Evolutionary conservation across 2,113 vertebrate genomes (phyloP), one percentile per base, ranked within the genome.

Genomic region (Orycteropus afer): DNA sequence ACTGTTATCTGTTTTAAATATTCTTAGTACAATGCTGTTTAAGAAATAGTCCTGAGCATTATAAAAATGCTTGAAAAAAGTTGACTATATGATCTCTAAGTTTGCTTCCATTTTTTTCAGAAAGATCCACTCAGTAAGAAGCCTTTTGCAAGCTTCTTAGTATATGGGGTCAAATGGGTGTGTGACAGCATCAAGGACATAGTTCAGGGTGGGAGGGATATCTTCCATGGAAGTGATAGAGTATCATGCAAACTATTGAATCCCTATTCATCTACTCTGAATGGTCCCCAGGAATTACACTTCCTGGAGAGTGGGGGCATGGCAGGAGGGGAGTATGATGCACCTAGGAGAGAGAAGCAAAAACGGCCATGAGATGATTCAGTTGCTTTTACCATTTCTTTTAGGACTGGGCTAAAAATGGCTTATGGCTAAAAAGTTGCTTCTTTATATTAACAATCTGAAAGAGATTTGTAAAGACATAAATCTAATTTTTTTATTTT

Each of bases 401-500:
- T 94, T 86, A 95, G 89, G 71, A 67, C 12, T 40, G 42, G 57
- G 37, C 69, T 96, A 92, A 95, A 91, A 95, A 82, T 93, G 84
- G 49, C 94, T 90, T 93, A 73, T 91, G 77, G 88, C 86, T 95
- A 67, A 85, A 93, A 97, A 83, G 88, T 55, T 91, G 34, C 74
- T 77, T 78, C 20, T 95, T 93, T 84, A 42, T 86, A 90, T 93
- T 94, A 90, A 47, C 47, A 86, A 74, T 81, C 67, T 53, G 29
- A 67, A 88, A 95, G 93, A 74, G 73, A 80, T 5, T 18, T 67
- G 77, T 87, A 90, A 95, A 93, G 88, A 83, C 51, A 87, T 90
- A 90, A 95, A 96, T 34, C 25, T 89, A 73, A 89, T 14, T n/a
- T 74, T 85, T 23, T 84, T 77, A 47, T 25, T n/a, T n/a, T n/a